Evolutionary conservation across 2,113 vertebrate species (phyloP).

Genomic region (Canis aureus): DNA sequence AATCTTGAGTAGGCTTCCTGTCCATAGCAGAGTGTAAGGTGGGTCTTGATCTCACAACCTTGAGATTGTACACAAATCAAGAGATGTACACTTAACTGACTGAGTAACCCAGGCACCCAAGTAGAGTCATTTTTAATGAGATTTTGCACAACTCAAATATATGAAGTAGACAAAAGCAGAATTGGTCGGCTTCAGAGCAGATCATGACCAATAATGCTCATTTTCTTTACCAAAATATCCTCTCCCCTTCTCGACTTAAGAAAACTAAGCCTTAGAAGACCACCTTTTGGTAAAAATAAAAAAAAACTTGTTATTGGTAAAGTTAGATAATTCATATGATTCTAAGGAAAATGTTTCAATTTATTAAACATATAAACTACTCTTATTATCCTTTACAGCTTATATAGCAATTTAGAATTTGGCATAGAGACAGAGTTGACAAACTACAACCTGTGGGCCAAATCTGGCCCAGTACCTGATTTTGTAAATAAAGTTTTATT

Average conservation of each 20-base stretch:
- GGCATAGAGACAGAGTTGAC: background rate
- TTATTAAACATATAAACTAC: background rate
- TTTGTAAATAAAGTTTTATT: constrained; percentile 30
- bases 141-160: background rate
- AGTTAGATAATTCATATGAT: background rate
- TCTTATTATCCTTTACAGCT: background rate
- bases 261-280: background rate
- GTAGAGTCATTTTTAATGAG: background rate
- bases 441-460: background rate
- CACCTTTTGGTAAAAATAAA: background rate
- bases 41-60: background rate
- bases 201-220: background rate
- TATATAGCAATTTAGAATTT: background rate
- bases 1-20: background rate
- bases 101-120: background rate
- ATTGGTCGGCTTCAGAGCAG: background rate
- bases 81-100: background rate
- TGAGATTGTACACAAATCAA: background rate
- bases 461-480: background rate
- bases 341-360: background rate
- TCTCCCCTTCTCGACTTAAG: background rate
- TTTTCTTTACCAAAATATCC: background rate
- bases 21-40: background rate
- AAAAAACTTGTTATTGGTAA: background rate
- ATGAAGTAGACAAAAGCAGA: background rate